phyloP scores from a whole-genome alignment of 2,113 vertebrate species.

The Malaclemys terrapin region DNA sequence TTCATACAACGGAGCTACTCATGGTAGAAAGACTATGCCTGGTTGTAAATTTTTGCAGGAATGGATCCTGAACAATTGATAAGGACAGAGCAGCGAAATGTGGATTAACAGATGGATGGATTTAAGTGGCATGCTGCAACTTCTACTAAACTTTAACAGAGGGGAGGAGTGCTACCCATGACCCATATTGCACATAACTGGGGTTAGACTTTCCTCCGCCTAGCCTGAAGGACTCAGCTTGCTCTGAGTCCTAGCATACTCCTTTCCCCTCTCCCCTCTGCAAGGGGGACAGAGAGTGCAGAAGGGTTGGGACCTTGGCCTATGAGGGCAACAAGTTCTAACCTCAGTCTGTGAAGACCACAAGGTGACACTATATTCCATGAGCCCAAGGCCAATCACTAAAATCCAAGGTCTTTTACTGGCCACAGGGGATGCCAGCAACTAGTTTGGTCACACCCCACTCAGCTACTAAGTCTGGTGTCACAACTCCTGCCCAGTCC shows the following conservation, averaged over 20 bases:
- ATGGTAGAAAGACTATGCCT: neutral
- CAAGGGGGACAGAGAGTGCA: too few species aligned
- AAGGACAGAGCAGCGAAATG: neutral
- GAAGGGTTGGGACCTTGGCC: too few species aligned
- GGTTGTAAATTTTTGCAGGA: neutral
- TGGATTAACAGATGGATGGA: neutral
- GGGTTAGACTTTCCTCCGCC: neutral
- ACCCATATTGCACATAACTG: neutral
- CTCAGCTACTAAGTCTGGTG: too few species aligned
- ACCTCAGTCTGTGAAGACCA: neutral
- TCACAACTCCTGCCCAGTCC: too few species aligned
- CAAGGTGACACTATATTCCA: neutral
- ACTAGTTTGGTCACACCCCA: too few species aligned
- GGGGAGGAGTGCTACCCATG: neutral
- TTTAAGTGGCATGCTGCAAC: neutral
- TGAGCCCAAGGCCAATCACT: neutral
- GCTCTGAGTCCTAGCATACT: too few species aligned
- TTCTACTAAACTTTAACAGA: neutral
- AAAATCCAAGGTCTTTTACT: neutral
- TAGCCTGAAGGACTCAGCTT: neutral
- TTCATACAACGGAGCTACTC: neutral
- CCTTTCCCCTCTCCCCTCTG: too few species aligned
- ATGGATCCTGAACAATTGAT: neutral
- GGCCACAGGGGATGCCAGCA: neutral
- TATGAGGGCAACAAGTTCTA: neutral